Conservation (phyloP, 2,113 vertebrate species). For the Gymnobelideus leadbeateri region DNA sequence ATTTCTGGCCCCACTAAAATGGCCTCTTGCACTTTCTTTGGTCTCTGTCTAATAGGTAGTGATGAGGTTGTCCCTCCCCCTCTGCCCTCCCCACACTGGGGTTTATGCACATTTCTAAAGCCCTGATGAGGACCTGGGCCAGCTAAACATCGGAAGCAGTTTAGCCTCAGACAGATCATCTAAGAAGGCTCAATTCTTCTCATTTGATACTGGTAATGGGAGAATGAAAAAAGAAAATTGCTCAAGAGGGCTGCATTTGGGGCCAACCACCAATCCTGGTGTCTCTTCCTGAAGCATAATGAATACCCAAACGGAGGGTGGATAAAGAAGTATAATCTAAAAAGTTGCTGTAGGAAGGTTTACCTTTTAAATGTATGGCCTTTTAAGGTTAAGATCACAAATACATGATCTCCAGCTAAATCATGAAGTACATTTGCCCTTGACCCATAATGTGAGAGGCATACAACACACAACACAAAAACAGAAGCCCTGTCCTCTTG, state of each 20-base stretch:
- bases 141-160: slow-evolving; percentile 6
- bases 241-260: neutral
- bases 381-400: slow-evolving; percentile 11
- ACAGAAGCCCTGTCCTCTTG: neutral
- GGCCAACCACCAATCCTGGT: neutral
- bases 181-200: slow-evolving; percentile 1
- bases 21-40: neutral
- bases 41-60: neutral
- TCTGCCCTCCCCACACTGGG: neutral
- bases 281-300: slow-evolving; percentile 1
- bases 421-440: neutral
- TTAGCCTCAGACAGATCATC: neutral
- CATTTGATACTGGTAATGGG: neutral
- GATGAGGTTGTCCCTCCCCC: neutral
- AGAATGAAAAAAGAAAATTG: neutral
- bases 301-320: slow-evolving; percentile 75
- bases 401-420: slow-evolving; percentile 32
- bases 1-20: neutral
- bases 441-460: slow-evolving; percentile 10
- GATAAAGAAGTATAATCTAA: slow-evolving; percentile 77
- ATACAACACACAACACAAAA: neutral
- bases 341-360: slow-evolving; percentile 78
- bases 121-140: neutral
- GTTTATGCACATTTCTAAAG: slow-evolving; percentile 39
- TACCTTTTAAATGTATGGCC: slow-evolving; percentile 65